A percentile compares a stretch with the other conserved stretches of the same genome.
Conservation (phyloP, 2,888 invertebrate species). For the Mycalesis mineus region DNA sequence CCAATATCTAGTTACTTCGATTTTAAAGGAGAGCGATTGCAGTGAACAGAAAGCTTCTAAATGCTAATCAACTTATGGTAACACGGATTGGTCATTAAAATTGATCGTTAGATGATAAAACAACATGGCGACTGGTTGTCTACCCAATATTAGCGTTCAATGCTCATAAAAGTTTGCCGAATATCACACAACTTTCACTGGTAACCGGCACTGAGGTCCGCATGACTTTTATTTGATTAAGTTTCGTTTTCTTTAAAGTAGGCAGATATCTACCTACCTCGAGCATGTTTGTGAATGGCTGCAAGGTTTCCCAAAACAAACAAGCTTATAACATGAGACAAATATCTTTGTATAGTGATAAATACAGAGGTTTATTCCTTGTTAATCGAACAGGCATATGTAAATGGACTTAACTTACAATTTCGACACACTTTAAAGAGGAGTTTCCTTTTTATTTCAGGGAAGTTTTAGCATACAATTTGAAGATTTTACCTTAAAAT, state of each 20-base stretch:
- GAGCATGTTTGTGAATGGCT: background rate
- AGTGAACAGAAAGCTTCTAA: too few species aligned
- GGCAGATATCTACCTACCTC: background rate
- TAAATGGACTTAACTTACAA: too few species aligned
- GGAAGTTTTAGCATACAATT: too few species aligned
- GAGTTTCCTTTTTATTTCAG: too few species aligned
- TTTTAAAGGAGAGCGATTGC: too few species aligned
- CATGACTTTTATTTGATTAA: slow-evolving; percentile 17
- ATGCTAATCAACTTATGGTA: too few species aligned
- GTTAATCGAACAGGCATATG: background rate
- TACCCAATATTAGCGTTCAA: slow-evolving; percentile 36
- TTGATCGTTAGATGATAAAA: background rate
- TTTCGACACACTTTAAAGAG: too few species aligned
- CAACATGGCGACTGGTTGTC: slow-evolving; percentile 33
- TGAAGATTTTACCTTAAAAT: too few species aligned
- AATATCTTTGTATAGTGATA: background rate
- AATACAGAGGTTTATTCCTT: background rate
- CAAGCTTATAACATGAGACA: background rate
- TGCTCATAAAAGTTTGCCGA: slow-evolving; percentile 70
- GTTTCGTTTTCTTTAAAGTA: background rate
- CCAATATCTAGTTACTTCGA: too few species aligned
- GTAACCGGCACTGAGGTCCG: slow-evolving; percentile 24
- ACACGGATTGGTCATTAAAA: too few species aligned
- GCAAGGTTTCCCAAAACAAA: background rate
- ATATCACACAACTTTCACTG: slow-evolving; percentile 72